Conservation (phyloP, 92 coral and sea anemone species). For the Desmophyllum pertusum region DNA sequence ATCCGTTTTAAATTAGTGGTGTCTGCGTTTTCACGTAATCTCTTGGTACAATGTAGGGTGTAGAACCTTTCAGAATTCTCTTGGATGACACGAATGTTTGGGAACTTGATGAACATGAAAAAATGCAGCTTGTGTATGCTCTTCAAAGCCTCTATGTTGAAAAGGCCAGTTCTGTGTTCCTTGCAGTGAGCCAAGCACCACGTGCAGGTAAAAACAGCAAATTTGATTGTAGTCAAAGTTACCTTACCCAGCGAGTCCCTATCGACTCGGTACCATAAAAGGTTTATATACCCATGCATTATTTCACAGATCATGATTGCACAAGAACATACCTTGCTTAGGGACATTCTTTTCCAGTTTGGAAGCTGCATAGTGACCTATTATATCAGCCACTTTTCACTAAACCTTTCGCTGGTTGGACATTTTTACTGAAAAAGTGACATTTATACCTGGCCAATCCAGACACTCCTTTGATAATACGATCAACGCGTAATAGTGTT, state of each 20-base stretch:
- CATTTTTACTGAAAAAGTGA: no score
- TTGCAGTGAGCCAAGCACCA: background rate
- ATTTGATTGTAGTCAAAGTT: no score
- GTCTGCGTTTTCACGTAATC: background rate
- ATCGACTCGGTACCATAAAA: background rate
- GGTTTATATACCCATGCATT: background rate
- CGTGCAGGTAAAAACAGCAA: background rate
- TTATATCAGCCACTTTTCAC: no score
- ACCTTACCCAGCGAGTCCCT: background rate
- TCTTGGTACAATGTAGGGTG: background rate
- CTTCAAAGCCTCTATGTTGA: constrained; percentile 17
- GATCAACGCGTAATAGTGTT: no score
- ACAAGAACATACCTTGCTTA: no score
- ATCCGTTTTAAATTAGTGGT: no score
- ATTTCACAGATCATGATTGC: background rate
- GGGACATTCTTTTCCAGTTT: no score
- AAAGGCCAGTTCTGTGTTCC: background rate
- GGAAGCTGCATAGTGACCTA: no score
- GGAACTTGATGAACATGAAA: constrained; percentile 8
- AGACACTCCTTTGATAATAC: no score
- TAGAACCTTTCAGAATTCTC: background rate
- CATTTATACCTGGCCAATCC: no score
- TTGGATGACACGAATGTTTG: background rate
- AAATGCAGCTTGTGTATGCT: constrained; percentile 22
- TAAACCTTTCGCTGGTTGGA: no score